Base-by-base conservation (phyloP, 2,113 vertebrate species). In the Tautogolabrus adspersus region DNA sequence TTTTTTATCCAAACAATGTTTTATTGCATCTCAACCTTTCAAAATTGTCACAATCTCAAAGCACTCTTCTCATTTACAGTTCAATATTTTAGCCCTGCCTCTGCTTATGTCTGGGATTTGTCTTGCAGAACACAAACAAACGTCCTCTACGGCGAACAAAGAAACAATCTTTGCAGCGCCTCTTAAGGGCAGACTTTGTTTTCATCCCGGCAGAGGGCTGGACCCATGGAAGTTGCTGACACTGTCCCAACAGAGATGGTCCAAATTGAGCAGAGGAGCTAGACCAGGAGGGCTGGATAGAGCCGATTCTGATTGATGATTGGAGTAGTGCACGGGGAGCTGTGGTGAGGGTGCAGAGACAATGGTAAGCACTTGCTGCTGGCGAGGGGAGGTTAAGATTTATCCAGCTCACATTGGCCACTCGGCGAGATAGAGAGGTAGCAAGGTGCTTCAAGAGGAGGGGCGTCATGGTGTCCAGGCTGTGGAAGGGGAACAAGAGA, bases 111-210 rank as follows among this genome's bases (percentile, higher is more conserved):
- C 96, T 94, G 0, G 96, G 96, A 77, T 96, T 83, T 8, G 91
- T 94, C 87, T 95, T 97, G 91, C 96, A 97, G 83, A 26, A 94
- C 21, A 97, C 93, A 81, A 92, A 96, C 40, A 96, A 69, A 0
- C 66, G 91, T 3, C 96, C 97, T 3, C 95, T 93, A n/a, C 96
- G 92, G 46, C 93, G 93, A 1, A 97, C 96, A 44, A 95, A 70
- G 89, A 93, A 97, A 72, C 97, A 99, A 91, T 97, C 97, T 87
- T 93, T 95, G 87, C 98, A 99, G n/a, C 97, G 96, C 77, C 75
- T 94, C 74, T 34, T 95, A 58, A 98, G 34, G 5, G 85, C 77
- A 0, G 67, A 83, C 88, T 96, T 97, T 64, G 94, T 96, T 89
- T 99, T 99, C 95, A 99, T 95, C 1, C 96, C 96, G 0, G 84